These are phyloP conservation scores for Arothron firmamentum DNA, from an alignment of 2,113 vertebrate genomes.

Conservation along the genomic window DNA sequence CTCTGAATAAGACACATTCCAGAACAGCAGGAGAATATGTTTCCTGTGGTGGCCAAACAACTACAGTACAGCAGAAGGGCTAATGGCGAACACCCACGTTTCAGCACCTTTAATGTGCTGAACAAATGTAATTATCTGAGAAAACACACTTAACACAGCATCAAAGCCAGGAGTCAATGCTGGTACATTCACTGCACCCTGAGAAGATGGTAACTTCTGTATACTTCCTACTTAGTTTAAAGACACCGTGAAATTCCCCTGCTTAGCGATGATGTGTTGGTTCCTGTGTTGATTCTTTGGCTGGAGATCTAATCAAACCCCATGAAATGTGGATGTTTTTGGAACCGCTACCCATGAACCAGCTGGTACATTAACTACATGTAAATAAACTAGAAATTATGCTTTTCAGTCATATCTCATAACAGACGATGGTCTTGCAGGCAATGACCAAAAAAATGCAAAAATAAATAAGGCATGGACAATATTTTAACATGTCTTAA, in stretches of 20 bases:
- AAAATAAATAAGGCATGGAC: too few relatives aligned
- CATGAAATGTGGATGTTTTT: slow-evolving; percentile 5
- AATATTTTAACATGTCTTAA: too few relatives aligned
- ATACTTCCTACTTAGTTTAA: slow-evolving; percentile 9
- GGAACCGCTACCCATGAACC: slow-evolving; percentile 3
- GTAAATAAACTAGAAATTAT: not conserved
- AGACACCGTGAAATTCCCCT: slow-evolving; percentile 9
- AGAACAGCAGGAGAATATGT: slow-evolving; percentile 49
- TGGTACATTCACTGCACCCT: not conserved
- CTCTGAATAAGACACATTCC: slow-evolving; percentile 61
- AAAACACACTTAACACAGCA: slow-evolving; percentile 8
- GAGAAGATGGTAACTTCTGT: not conserved
- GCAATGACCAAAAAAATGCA: too few relatives aligned
- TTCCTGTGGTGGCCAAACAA: slow-evolving; percentile 45
- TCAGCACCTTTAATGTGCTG: slow-evolving; percentile 6
- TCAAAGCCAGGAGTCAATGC: slow-evolving; percentile 15
- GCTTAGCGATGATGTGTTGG: not conserved
- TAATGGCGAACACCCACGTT: not conserved
- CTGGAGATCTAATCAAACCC: slow-evolving; percentile 21
- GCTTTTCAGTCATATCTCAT: not conserved
- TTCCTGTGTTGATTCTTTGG: slow-evolving; percentile 12
- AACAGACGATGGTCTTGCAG: too few relatives aligned
- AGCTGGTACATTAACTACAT: not conserved
- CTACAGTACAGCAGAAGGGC: slow-evolving; percentile 35
- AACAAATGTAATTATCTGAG: slow-evolving; percentile 14